Conservation (phyloP, 2,888 invertebrate species). For the Drosophila picticornis region DNA sequence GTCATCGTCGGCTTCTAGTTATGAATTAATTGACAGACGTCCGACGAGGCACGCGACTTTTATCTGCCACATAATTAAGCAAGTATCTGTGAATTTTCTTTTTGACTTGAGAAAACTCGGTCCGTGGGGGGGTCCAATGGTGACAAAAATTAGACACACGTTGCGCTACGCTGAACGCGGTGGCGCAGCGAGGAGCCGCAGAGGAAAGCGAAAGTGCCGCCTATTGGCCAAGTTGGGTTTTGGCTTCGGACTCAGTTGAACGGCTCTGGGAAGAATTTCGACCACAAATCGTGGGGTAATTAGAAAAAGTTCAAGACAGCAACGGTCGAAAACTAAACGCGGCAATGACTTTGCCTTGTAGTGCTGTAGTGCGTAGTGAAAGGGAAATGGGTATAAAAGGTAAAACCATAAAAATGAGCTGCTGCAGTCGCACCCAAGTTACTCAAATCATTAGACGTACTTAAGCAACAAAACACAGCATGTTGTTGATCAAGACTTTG, state of each 20-base stretch:
- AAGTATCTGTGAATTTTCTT: slow-evolving; percentile 56
- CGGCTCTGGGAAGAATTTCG: slow-evolving; percentile 80
- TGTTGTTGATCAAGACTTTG: slow-evolving; percentile 72
- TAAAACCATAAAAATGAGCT: slow-evolving; percentile 59
- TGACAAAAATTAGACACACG: slow-evolving; percentile 64
- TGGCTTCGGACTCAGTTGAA: slow-evolving; percentile 69
- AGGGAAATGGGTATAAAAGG: slow-evolving; percentile 75
- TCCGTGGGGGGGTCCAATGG: slow-evolving; percentile 41
- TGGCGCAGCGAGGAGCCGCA: slow-evolving; percentile 28
- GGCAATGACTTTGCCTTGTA: slow-evolving; percentile 59
- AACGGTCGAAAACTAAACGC: slow-evolving; percentile 40
- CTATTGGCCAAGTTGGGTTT: slow-evolving; percentile 46
- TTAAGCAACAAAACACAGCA: slow-evolving; percentile 29
- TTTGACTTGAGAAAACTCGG: slow-evolving; percentile 21
- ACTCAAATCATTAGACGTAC: slow-evolving; percentile 42
- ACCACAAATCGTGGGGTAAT: slow-evolving; percentile 81
- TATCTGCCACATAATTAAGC: slow-evolving; percentile 64
- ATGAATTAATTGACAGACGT: slow-evolving; percentile 50
- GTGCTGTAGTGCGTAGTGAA: slow-evolving; percentile 62
- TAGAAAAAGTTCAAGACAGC: slow-evolving; percentile 67
- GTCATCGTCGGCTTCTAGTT: slow-evolving; percentile 30
- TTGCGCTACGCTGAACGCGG: slow-evolving; percentile 61
- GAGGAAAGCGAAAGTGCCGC: slow-evolving; percentile 79
- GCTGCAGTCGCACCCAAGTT: slow-evolving; percentile 58
- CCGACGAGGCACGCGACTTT: slow-evolving; percentile 65